Conservation (phyloP, 53 echinoderm and acorn worm genomes). For the Paelopatides confundens region DNA sequence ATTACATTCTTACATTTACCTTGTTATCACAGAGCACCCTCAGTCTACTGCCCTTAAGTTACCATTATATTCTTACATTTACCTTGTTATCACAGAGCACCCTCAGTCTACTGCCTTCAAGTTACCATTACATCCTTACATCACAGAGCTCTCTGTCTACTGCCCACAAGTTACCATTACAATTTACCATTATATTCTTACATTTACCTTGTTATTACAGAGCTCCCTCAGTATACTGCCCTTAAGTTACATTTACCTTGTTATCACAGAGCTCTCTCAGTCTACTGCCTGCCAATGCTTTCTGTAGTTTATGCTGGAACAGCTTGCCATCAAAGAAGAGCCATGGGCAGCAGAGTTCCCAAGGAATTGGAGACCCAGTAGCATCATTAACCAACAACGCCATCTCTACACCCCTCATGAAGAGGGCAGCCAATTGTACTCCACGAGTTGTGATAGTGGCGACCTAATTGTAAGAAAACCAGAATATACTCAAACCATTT, state of each 20-base stretch:
- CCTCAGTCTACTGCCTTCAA: conserved; percentile 87
- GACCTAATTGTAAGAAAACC: conserved; percentile 53
- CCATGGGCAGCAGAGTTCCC: conserved; percentile 99
- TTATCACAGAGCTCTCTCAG: conserved; percentile 97
- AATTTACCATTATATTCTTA: too few relatives aligned
- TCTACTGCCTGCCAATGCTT: conserved; percentile 85
- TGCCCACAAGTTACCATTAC: too few relatives aligned
- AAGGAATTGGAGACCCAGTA: conserved; percentile 94
- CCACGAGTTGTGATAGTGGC: conserved; percentile 91
- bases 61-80: too few relatives aligned
- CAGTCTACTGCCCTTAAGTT: conserved; percentile 90
- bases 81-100: conserved; percentile 99
- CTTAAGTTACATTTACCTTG: conserved; percentile 87
- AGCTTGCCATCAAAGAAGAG: conserved; percentile 99
- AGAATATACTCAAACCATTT: too few relatives aligned
- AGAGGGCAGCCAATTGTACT: conserved; percentile 94
- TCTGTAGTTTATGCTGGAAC: conserved; percentile 96
- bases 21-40: conserved; percentile 98
- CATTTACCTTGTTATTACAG: too few relatives aligned
- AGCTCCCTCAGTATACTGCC: too few relatives aligned
- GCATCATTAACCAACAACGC: conserved; percentile 95
- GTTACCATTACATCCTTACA: conserved; percentile 83
- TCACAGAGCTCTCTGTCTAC: conserved; percentile 96
- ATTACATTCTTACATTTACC: conserved; percentile 91
- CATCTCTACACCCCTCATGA: conserved; percentile 99